A percentile compares a stretch with the other conserved stretches of the same genome.
phyloP scores from a whole-genome alignment of 2,888 invertebrate species.

The Drosophila colorata region DNA sequence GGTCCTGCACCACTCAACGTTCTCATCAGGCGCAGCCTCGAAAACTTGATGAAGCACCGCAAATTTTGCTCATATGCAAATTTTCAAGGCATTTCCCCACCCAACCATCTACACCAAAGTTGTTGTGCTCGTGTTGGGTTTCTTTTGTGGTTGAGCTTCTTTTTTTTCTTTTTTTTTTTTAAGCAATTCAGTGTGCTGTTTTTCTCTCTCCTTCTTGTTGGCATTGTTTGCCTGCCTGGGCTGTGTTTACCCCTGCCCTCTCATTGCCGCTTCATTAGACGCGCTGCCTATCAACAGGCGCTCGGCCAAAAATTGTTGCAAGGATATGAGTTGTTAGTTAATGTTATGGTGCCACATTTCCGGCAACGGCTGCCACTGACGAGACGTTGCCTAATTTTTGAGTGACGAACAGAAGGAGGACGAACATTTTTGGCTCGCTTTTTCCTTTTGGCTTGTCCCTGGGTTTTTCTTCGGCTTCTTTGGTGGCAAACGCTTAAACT shows the following conservation, averaged over 20 bases:
- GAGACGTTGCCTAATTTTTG: constrained; percentile 54
- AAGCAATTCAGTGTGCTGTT: neutral
- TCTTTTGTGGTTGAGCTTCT: constrained; percentile 28
- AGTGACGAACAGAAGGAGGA: constrained; percentile 36
- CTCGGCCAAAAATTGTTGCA: constrained; percentile 45
- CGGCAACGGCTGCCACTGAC: constrained; percentile 26
- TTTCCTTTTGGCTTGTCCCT: constrained; percentile 10
- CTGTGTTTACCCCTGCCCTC: neutral
- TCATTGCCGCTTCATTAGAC: constrained; percentile 73
- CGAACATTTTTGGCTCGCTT: neutral
- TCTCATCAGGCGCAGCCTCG: neutral
- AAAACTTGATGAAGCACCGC: constrained; percentile 57
- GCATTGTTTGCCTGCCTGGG: constrained; percentile 23
- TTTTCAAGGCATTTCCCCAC: constrained; percentile 25
- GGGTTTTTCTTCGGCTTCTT: constrained; percentile 4
- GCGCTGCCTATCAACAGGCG: constrained; percentile 74
- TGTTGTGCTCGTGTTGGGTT: constrained; percentile 11
- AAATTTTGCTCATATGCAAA: constrained; percentile 68
- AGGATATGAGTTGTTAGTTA: constrained; percentile 82
- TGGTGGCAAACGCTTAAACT: constrained; percentile 69
- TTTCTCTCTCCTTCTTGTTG: neutral
- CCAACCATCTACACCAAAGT: neutral
- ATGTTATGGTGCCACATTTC: constrained; percentile 81
- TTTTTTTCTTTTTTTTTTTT: constrained; percentile 11
- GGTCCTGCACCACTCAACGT: constrained; percentile 20